Evolutionary conservation across 2,797 vertebrate genomes (phyloP).

Genomic region (Eospalax fontanierii): DNA sequence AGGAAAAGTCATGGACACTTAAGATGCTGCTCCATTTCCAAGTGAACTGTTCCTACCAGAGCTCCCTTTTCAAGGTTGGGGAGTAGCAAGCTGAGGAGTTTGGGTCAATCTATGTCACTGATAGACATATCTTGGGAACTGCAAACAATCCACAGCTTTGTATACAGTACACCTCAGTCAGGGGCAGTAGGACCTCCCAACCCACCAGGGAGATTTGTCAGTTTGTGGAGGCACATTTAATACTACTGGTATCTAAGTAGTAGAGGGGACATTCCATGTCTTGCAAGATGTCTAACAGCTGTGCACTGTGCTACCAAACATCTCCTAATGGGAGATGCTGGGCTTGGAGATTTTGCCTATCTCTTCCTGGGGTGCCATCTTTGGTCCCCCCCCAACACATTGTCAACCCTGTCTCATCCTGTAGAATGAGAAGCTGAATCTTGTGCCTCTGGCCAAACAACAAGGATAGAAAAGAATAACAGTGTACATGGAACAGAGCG

Average conservation of each 20-base stretch:
- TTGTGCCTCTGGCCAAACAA: constrained; percentile 7
- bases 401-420: neutral
- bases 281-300: neutral
- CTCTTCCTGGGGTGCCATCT: neutral
- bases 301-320: neutral
- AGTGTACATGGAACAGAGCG: neutral
- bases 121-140: neutral
- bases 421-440: neutral
- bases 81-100: neutral
- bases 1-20: neutral
- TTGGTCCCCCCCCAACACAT: neutral
- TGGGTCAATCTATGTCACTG: neutral
- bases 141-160: neutral
- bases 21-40: neutral
- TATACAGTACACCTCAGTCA: neutral
- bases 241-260: neutral
- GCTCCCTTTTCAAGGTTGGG: neutral
- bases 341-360: neutral
- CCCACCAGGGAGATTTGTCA: neutral
- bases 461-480: neutral
- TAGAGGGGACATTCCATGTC: neutral
- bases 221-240: neutral
- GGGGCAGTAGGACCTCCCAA: neutral
- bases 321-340: neutral
- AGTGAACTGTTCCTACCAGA: too few species aligned